These are phyloP conservation scores for Rhynchotus rufescens DNA, from an alignment of 2,797 vertebrate genomes.

Conservation along the genomic window DNA sequence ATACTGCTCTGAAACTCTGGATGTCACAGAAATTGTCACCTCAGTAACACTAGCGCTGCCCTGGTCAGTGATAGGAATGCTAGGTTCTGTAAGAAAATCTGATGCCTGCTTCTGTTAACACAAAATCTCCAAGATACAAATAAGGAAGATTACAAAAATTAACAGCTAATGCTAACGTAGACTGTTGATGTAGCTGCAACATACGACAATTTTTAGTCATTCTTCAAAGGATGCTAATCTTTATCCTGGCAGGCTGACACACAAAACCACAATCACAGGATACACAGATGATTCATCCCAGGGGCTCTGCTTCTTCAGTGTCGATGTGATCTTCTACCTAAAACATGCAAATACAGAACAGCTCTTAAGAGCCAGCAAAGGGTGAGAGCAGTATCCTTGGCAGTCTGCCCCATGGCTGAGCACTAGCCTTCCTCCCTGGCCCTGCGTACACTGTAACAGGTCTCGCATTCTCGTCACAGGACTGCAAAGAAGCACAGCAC, in stretches of 20 bases:
- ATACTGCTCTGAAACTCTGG: not conserved
- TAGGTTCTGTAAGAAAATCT: not conserved
- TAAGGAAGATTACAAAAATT: not conserved
- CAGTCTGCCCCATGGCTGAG: not conserved
- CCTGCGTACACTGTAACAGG: not conserved
- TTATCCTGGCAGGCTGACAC: not conserved
- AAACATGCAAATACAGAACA: not conserved
- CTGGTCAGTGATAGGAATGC: not conserved
- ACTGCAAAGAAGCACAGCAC: not conserved
- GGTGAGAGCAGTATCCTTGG: not conserved
- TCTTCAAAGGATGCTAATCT: conserved; percentile 11
- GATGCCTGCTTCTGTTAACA: not conserved
- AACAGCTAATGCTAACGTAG: not conserved
- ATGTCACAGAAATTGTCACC: not conserved
- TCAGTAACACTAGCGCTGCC: not conserved
- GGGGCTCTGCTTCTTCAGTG: not conserved
- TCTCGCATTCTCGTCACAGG: not conserved
- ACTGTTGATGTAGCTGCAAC: not conserved
- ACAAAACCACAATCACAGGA: conserved; percentile 25
- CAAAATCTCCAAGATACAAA: not conserved
- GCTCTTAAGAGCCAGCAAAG: not conserved
- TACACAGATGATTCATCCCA: not conserved
- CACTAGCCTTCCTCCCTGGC: fast-evolving
- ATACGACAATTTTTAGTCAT: not conserved
- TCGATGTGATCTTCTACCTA: not conserved